A percentile compares a stretch with the other conserved stretches of the same genome.
These are phyloP conservation scores for Periplaneta americana DNA, from an alignment of 1,140 invertebrate genomes.

Conservation along the genomic window DNA sequence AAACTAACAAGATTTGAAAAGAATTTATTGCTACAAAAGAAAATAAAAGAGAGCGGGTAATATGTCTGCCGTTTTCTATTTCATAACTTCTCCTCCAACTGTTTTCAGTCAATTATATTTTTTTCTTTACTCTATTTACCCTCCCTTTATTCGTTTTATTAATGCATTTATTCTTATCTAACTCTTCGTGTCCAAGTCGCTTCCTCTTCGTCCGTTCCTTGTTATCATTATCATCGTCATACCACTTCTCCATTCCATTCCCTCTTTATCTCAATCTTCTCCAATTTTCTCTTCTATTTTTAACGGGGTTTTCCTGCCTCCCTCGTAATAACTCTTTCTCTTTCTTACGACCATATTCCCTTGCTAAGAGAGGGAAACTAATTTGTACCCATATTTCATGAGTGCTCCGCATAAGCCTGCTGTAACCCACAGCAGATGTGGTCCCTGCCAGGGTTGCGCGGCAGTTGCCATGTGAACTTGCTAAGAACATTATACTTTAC, in stretches of 20 bases:
- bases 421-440: not conserved
- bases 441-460: not conserved
- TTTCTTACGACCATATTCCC: not conserved
- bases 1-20: not conserved
- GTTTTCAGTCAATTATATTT: not conserved
- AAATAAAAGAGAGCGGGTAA: not conserved
- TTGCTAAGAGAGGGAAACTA: not conserved
- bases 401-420: not conserved
- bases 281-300: not conserved
- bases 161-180: not conserved
- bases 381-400: not conserved
- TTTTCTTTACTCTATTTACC: not conserved
- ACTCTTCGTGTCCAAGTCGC: not conserved
- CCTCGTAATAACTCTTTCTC: not conserved
- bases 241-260: not conserved
- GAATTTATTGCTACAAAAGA: not conserved
- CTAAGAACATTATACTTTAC: too few relatives aligned
- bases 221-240: not conserved
- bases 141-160: not conserved
- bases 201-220: not conserved
- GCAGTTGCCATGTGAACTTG: not conserved
- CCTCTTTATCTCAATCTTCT: not conserved
- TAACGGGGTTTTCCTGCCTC: not conserved
- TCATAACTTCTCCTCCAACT: not conserved
- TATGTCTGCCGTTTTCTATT: not conserved